A percentile compares a stretch with the other conserved stretches of the same genome.
Conservation (phyloP, 2,888 invertebrate species). For the Romanomermis culicivorax region DNA sequence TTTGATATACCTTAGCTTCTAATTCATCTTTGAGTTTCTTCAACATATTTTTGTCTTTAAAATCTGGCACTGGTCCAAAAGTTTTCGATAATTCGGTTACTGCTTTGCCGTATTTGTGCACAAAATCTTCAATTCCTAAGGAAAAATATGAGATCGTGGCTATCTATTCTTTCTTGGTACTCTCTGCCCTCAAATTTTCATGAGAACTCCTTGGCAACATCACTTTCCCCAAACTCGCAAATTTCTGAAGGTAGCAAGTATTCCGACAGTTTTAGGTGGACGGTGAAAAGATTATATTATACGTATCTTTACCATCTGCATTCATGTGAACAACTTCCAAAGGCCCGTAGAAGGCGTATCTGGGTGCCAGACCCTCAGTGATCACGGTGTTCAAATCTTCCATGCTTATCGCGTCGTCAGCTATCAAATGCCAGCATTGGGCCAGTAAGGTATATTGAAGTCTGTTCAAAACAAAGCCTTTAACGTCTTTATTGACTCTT, state of each 20-base stretch:
- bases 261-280: not conserved
- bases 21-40: not conserved
- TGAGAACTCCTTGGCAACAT: too few species aligned
- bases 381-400: constrained; percentile 59
- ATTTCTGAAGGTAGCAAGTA: too few species aligned
- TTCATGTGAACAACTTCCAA: constrained; percentile 81
- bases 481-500: constrained; percentile 57
- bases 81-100: not conserved
- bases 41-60: not conserved
- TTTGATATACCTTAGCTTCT: constrained; percentile 1
- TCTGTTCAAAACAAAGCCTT: constrained; percentile 77
- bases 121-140: constrained; percentile 3
- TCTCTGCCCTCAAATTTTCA: too few species aligned
- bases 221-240: too few species aligned
- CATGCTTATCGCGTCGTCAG: constrained; percentile 58
- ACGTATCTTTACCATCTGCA: constrained; percentile 53
- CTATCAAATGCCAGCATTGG: constrained; percentile 52
- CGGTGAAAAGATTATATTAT: not conserved
- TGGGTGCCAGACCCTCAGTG: constrained; percentile 72
- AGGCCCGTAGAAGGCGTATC: constrained; percentile 84
- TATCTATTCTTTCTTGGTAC: too few species aligned
- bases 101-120: constrained; percentile 2
- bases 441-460: constrained; percentile 84
- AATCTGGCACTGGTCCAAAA: constrained; percentile 2
- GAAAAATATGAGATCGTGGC: not conserved